Conservation (phyloP, 1,140 invertebrate species). For the Heliconius hewitsoni region DNA sequence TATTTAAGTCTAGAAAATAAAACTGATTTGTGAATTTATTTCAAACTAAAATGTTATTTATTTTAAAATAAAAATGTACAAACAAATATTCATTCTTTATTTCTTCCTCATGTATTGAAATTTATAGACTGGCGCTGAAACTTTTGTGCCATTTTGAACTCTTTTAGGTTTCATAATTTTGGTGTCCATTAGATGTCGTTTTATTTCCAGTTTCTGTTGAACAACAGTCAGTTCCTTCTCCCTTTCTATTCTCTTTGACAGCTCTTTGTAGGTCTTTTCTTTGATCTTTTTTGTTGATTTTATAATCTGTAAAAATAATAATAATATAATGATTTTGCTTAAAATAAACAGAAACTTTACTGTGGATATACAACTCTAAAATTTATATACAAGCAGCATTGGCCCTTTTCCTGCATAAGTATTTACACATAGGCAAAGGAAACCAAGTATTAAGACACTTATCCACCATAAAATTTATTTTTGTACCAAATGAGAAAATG, state of each 20-base stretch:
- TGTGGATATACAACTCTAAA: too few relatives aligned
- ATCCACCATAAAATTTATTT: too few relatives aligned
- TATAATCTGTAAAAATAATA: constrained; percentile 52
- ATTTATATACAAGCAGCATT: too few relatives aligned
- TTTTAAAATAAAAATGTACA: not conserved
- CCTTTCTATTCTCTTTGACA: constrained; percentile 90
- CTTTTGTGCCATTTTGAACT: constrained; percentile 85
- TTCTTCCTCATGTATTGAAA: constrained; percentile 94
- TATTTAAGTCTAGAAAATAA: not conserved
- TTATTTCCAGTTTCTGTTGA: constrained; percentile 92
- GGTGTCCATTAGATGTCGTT: constrained; percentile 86
- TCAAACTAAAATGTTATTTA: not conserved
- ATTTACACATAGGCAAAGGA: too few relatives aligned
- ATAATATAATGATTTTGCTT: not conserved
- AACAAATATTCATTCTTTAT: constrained; percentile 55
- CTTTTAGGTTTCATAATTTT: constrained; percentile 84
- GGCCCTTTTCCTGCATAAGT: too few relatives aligned
- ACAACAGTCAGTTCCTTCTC: constrained; percentile 91
- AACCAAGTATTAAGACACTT: too few relatives aligned
- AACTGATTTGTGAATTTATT: not conserved
- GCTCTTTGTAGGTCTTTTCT: constrained; percentile 87
- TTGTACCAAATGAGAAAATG: too few relatives aligned
- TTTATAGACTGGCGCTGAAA: constrained; percentile 89
- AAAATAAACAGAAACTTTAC: not conserved
- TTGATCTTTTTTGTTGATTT: constrained; percentile 83